Conservation (phyloP, 2,888 invertebrate genomes). For the Tridacna crocea region DNA sequence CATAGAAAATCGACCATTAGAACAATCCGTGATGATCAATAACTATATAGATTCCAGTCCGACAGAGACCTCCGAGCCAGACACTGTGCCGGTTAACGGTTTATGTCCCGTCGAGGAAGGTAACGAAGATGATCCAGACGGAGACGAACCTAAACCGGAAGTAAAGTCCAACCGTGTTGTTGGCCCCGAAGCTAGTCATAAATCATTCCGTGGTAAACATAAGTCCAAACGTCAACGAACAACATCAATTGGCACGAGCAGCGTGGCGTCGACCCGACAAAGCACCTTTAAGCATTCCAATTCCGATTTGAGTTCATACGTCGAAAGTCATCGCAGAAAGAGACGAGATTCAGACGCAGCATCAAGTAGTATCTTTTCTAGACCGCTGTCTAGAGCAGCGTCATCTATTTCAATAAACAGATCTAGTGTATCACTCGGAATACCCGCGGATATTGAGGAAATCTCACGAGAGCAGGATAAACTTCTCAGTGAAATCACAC, state of each 20-base stretch:
- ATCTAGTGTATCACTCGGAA: constrained; percentile 50
- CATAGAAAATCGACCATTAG: constrained; percentile 46
- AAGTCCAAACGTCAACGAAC: constrained; percentile 32
- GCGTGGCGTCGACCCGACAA: constrained; percentile 2
- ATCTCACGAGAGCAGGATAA: constrained; percentile 53
- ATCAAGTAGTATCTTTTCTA: constrained; percentile 47
- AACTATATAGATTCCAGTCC: constrained; percentile 41
- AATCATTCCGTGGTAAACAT: constrained; percentile 28
- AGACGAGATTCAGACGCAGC: constrained; percentile 49
- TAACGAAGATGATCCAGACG: constrained; percentile 46
- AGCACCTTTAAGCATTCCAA: constrained; percentile 48
- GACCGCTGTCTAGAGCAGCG: constrained; percentile 43
- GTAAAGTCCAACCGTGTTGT: neutral
- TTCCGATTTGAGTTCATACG: constrained; percentile 54
- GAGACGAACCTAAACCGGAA: neutral
- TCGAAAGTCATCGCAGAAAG: constrained; percentile 45
- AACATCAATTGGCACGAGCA: constrained; percentile 18
- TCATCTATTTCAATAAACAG: constrained; percentile 53
- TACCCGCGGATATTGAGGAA: constrained; percentile 58
- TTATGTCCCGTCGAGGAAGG: constrained; percentile 59
- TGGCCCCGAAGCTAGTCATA: neutral
- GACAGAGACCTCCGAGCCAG: constrained; percentile 22
- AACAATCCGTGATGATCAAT: constrained; percentile 55
- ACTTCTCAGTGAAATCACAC: constrained; percentile 50
- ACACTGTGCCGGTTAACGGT: constrained; percentile 36